phyloP scores from a whole-genome alignment of 2,888 invertebrate species.

The Ectemnius lituratus region DNA sequence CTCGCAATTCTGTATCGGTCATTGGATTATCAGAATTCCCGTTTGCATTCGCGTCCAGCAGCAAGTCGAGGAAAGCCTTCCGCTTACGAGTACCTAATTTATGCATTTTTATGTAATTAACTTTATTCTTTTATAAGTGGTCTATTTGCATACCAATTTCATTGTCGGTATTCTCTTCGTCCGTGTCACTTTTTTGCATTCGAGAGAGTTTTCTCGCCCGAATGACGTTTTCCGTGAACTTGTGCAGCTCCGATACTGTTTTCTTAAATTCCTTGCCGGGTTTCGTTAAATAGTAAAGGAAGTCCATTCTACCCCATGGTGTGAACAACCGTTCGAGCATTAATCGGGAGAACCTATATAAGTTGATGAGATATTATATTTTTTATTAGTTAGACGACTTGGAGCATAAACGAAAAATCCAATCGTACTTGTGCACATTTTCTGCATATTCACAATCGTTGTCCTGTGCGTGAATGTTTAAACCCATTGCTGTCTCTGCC shows the following conservation, averaged over 20 bases:
- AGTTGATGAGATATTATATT: neutral
- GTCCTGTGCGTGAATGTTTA: neutral
- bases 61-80: conserved; percentile 68
- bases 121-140: too few relatives aligned
- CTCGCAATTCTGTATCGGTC: conserved; percentile 81
- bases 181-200: conserved; percentile 78
- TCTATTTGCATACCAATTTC: too few relatives aligned
- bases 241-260: neutral
- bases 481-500: neutral
- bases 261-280: neutral
- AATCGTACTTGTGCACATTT: neutral
- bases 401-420: neutral
- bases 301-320: neutral
- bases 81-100: neutral
- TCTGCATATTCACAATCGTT: neutral
- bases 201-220: conserved; percentile 47
- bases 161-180: too few relatives aligned
- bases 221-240: conserved; percentile 21
- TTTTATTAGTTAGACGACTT: neutral
- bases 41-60: conserved; percentile 81
- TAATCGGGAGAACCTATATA: neutral
- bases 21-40: conserved; percentile 81
- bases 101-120: too few relatives aligned
- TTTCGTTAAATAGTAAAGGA: neutral
- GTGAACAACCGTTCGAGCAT: neutral